These are phyloP conservation scores for Ecliptopera silaceata DNA, from an alignment of 2,888 invertebrate species.

Conservation along the genomic window DNA sequence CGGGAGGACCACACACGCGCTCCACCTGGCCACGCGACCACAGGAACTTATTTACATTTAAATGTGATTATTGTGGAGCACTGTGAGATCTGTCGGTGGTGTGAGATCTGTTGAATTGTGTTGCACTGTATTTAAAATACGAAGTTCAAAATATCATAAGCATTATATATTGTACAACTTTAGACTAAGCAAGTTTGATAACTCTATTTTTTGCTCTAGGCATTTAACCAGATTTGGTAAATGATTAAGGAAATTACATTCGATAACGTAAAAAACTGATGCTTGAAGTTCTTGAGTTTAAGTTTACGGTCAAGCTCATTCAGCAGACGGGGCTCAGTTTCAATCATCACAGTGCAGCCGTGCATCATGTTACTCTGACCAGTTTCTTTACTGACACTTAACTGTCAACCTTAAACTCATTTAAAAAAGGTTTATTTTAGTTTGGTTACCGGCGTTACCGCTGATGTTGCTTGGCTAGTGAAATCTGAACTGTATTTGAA, in stretches of 20 bases:
- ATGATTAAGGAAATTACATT: too few relatives aligned
- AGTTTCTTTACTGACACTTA: background rate
- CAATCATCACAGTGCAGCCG: slow-evolving; percentile 16
- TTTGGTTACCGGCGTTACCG: background rate
- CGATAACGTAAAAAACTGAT: background rate
- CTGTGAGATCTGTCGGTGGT: too few relatives aligned
- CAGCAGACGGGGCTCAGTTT: slow-evolving; percentile 12
- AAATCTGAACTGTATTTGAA: slow-evolving; percentile 15
- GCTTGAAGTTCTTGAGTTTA: background rate
- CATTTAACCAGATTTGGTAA: too few relatives aligned
- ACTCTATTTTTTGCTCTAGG: too few relatives aligned
- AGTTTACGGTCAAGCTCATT: slow-evolving; percentile 13
- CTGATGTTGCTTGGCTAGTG: background rate
- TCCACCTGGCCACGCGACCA: slow-evolving; percentile 11
- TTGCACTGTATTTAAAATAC: too few relatives aligned
- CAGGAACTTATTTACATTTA: slow-evolving; percentile 16
- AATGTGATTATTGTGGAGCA: slow-evolving; percentile 7
- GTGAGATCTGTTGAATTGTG: too few relatives aligned
- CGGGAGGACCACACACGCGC: slow-evolving; percentile 27
- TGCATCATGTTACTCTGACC: slow-evolving; percentile 12
- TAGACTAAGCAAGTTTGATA: too few relatives aligned
- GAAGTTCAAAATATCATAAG: too few relatives aligned
- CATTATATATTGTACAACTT: too few relatives aligned
- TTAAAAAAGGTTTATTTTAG: background rate
- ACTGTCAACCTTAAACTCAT: background rate